Conservation (phyloP, 2,113 vertebrate species). For the Galemys pyrenaicus region DNA sequence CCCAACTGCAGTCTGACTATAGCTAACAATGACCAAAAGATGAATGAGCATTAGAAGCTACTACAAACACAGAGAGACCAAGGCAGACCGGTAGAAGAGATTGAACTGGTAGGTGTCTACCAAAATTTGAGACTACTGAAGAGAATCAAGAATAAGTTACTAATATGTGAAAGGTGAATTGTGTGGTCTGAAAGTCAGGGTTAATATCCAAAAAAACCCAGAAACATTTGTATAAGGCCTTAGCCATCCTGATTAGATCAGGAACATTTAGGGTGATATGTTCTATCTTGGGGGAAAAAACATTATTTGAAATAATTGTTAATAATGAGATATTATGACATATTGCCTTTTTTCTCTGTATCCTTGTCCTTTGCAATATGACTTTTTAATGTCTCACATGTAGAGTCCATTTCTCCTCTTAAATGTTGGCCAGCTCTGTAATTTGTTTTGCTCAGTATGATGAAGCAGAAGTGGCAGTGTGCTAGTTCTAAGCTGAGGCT, state of each 20-base stretch:
- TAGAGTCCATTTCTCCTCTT: background rate
- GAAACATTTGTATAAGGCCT: background rate
- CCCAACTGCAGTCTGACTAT: background rate
- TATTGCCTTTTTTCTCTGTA: background rate
- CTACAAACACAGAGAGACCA: background rate
- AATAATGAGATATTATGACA: background rate
- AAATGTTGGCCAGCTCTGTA: background rate
- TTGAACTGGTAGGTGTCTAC: background rate
- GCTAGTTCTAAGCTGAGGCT: background rate
- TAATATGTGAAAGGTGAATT: accelerated
- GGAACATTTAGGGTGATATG: too few relatives aligned
- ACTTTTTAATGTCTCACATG: background rate
- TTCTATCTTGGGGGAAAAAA: background rate
- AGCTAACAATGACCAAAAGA: background rate
- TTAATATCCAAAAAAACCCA: background rate
- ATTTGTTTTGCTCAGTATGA: background rate
- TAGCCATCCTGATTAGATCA: background rate
- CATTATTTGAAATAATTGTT: background rate
- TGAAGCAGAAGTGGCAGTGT: background rate
- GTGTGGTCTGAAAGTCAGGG: background rate
- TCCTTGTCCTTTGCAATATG: background rate
- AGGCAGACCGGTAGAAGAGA: background rate
- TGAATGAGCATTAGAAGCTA: background rate
- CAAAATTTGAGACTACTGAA: background rate
- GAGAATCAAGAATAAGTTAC: background rate